phyloP scores from a whole-genome alignment of 2,113 vertebrate species.

The Passer domesticus region DNA sequence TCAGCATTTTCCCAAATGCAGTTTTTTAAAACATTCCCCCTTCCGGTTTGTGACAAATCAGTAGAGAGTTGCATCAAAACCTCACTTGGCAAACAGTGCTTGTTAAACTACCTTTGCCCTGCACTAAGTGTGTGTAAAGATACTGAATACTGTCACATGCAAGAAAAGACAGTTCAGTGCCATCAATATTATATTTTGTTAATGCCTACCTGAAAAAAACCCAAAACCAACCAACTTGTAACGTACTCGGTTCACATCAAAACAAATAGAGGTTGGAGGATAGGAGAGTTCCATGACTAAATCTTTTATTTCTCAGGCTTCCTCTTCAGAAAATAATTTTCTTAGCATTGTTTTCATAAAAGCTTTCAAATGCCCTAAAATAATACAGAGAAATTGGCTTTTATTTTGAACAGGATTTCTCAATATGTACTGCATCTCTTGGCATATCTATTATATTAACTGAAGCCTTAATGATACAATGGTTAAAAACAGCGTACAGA shows the following conservation, averaged over 20 bases:
- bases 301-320: conserved; percentile 59
- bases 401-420: conserved; percentile 74
- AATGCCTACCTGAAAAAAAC: not conserved
- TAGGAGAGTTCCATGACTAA: conserved; percentile 26
- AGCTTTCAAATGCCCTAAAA: conserved; percentile 75
- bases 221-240: not conserved
- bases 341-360: conserved; percentile 76
- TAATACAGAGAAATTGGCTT: conserved; percentile 77
- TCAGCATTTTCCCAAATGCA: not conserved
- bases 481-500: conserved; percentile 80
- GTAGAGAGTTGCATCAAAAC: not conserved
- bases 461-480: conserved; percentile 78
- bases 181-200: conserved; percentile 11
- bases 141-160: not conserved
- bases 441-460: conserved; percentile 79
- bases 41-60: not conserved
- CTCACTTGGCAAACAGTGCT: not conserved
- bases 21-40: not conserved
- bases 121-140: not conserved
- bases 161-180: conserved; percentile 5
- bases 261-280: conserved; percentile 56
- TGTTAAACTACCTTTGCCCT: not conserved
- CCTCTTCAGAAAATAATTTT: conserved; percentile 76
- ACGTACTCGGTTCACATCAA: conserved; percentile 39
- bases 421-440: conserved; percentile 68